These are phyloP conservation scores for Rhyzopertha dominica DNA, from an alignment of 1,140 invertebrate genomes.

Conservation along the genomic window DNA sequence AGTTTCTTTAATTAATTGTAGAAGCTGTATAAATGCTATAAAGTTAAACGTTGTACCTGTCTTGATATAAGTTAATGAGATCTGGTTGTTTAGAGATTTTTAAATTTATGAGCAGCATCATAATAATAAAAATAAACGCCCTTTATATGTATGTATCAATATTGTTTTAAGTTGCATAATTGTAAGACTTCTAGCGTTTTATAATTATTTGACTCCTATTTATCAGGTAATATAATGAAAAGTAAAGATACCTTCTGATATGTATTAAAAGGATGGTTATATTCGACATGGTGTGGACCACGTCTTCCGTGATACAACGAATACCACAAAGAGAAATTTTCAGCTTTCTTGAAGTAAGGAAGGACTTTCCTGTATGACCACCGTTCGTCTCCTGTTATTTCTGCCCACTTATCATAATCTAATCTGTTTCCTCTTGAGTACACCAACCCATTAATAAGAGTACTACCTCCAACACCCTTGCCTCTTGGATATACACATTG, in stretches of 20 bases:
- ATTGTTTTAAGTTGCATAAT: too few species aligned
- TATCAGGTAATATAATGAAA: too few species aligned
- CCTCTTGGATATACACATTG: constrained; percentile 40
- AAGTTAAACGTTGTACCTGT: too few species aligned
- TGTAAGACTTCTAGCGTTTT: too few species aligned
- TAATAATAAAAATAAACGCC: too few species aligned
- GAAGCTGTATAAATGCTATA: too few species aligned
- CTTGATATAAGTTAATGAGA: too few species aligned
- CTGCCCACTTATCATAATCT: constrained; percentile 67
- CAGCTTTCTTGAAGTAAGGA: constrained; percentile 56
- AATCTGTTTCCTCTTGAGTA: constrained; percentile 63
- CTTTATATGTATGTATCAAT: too few species aligned
- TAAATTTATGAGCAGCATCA: too few species aligned
- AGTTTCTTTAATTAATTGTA: too few species aligned
- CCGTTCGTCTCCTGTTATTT: constrained; percentile 53
- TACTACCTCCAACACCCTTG: constrained; percentile 58
- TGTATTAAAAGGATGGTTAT: neutral
- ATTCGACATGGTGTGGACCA: constrained; percentile 10
- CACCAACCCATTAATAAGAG: constrained; percentile 68
- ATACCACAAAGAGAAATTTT: constrained; percentile 29
- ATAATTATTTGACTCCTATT: too few species aligned
- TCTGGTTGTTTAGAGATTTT: too few species aligned
- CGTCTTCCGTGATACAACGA: constrained; percentile 1
- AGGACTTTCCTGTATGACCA: constrained; percentile 62
- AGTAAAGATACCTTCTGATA: constrained; percentile 8